These are phyloP conservation scores for Limnephilus marmoratus DNA, from an alignment of 2,888 invertebrate genomes.

Conservation along the genomic window DNA sequence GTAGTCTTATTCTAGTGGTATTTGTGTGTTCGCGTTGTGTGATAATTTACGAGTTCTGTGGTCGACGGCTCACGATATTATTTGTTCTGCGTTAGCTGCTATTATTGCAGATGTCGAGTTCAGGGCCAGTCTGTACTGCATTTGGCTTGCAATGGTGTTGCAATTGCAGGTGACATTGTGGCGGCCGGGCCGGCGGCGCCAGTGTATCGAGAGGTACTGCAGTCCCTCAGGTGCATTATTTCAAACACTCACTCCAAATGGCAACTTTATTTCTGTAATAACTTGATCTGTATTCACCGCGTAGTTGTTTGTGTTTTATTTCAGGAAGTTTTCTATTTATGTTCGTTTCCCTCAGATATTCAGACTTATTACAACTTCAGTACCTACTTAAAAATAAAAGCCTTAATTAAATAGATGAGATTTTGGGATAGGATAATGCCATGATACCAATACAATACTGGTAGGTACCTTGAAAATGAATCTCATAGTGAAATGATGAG, in stretches of 20 bases:
- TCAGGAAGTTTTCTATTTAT: not conserved
- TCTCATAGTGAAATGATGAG: too few species aligned
- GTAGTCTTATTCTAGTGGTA: not conserved
- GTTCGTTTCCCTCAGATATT: not conserved
- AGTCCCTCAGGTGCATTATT: slow-evolving; percentile 17
- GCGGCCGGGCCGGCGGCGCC: not conserved
- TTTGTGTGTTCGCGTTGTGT: not conserved
- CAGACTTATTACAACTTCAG: not conserved
- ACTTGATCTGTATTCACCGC: not conserved
- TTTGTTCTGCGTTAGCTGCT: slow-evolving; percentile 24
- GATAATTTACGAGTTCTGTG: slow-evolving; percentile 25
- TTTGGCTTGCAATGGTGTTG: not conserved
- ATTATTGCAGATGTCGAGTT: slow-evolving; percentile 25
- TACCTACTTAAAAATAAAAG: too few species aligned
- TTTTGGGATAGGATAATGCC: too few species aligned
- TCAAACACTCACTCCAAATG: not conserved
- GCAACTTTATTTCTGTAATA: not conserved
- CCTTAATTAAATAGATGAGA: too few species aligned
- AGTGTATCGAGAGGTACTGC: not conserved
- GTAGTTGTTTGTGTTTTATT: not conserved
- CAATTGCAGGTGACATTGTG: slow-evolving; percentile 33
- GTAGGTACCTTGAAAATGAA: too few species aligned
- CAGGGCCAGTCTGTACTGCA: not conserved
- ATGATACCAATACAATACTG: too few species aligned
- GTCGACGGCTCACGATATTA: not conserved